Percentiles rank a stretch among this genome's conserved stretches.
Evolutionary conservation across 2,113 vertebrate genomes (phyloP).

Genomic region (Fregetta grallaria): DNA sequence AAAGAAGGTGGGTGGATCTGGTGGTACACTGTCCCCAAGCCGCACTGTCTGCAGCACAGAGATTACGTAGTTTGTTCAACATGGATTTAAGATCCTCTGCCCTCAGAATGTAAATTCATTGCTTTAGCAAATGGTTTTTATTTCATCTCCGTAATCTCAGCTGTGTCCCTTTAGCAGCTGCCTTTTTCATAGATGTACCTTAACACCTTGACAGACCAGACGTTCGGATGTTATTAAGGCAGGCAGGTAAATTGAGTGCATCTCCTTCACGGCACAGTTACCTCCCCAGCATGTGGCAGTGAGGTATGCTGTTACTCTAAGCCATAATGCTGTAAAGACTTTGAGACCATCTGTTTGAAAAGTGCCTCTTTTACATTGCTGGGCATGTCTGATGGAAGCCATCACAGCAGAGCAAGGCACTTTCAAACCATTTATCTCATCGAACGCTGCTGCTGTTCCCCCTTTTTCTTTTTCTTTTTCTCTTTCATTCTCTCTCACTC

Average conservation of each 20-base stretch:
- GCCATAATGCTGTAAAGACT: background rate
- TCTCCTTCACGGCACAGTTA: background rate
- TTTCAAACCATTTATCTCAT: background rate
- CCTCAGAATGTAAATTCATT: background rate
- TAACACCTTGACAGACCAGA: background rate
- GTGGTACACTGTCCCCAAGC: background rate
- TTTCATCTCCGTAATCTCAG: background rate
- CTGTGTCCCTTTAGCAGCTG: background rate
- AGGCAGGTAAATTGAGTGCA: background rate
- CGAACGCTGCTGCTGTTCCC: background rate
- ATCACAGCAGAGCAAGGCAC: background rate
- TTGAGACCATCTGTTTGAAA: slow-evolving; percentile 15
- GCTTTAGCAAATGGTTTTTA: background rate
- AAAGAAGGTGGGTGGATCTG: background rate
- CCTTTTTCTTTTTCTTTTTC: background rate
- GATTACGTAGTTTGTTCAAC: background rate
- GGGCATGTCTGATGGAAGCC: background rate
- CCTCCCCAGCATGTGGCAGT: background rate
- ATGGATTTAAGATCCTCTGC: background rate
- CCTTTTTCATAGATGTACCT: background rate
- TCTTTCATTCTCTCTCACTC: background rate
- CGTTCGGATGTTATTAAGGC: fast-evolving
- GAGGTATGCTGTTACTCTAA: background rate
- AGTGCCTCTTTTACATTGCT: background rate
- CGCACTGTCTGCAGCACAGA: fast-evolving